A percentile compares a stretch with the other conserved stretches of the same genome.
These are phyloP conservation scores for Catagonus wagneri DNA, from an alignment of 2,113 vertebrate species.

Conservation along the genomic window DNA sequence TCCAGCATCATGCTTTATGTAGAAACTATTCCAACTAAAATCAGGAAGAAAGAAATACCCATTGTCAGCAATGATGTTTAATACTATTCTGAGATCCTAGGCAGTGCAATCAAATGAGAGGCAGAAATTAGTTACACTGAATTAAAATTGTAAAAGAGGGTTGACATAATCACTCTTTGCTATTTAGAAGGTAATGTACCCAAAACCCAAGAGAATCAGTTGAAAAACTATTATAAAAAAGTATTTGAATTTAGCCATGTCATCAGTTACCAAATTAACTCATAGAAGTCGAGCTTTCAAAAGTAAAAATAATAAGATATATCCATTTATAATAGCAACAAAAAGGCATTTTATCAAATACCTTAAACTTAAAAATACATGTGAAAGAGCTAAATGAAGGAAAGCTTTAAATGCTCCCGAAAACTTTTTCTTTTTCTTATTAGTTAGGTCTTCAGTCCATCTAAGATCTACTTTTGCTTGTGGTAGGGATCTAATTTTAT, in stretches of 20 bases:
- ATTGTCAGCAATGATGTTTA: background rate
- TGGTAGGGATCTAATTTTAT: background rate
- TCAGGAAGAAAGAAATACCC: background rate
- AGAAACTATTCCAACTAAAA: conserved; percentile 14
- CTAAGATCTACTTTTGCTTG: background rate
- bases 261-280: background rate
- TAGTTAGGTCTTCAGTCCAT: background rate
- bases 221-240: background rate
- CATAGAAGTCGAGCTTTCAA: background rate
- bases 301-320: background rate
- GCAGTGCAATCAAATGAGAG: background rate
- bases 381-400: background rate
- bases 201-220: background rate
- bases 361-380: background rate
- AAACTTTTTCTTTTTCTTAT: background rate
- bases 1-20: background rate
- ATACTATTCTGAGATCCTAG: background rate
- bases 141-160: background rate
- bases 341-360: background rate
- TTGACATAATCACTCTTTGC: background rate
- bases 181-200: background rate
- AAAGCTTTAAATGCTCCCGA: background rate
- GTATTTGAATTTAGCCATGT: background rate
- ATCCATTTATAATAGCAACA: background rate
- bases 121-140: background rate